Base-by-base conservation (phyloP, 2,888 invertebrate genomes). In the Chrysomela aeneicollis region DNA sequence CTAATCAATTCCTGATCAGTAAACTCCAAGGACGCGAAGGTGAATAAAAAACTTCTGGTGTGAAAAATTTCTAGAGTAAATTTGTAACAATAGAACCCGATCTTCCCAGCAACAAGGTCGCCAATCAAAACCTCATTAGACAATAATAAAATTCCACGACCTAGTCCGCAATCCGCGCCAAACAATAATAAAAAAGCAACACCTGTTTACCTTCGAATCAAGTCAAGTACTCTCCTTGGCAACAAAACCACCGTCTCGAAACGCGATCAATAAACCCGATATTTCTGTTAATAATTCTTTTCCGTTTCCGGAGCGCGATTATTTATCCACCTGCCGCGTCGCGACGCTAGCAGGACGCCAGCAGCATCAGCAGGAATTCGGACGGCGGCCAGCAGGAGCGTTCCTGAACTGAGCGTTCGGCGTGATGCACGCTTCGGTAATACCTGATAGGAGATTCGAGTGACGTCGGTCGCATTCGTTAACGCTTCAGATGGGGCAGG, bases 381-480 rank as follows among this genome's bases (percentile, higher is more conserved):
- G 35, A 2, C 8, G 35, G 35, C 2, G 8, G 10, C 10, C 35
- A 35, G 35, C 35, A 42, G 55, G 66, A 66, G 63, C 60, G 61
- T 66, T 53, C 58, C 59, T 59, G 54, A 52, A 68, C 68, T 68
- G 58, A 68, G 53, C 61, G 60, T 60, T 64, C 63, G 42, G 6
- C 37, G 54, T 49, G 59, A 55, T 52, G 42, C 60, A 59, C 59
- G 35, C 62, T 57, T 59, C 62, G 61, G 61, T 59, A 68, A 63
- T 64, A 68, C 68, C 62, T 62, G 68, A 2, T 2, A 35, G 35
- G 6, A 10, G 12, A 35, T 10, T 35, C 64, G 61, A 64, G 12
- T 21, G 59, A 57, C 42, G 17, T 66, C 68, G 68, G 35, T 10
- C 12, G 32, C 15, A 10, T 12, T 66, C 68, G 68, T 61, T 12